Evolutionary conservation across 2,888 invertebrate genomes (phyloP).

Genomic region (Heliconius ismenius): DNA sequence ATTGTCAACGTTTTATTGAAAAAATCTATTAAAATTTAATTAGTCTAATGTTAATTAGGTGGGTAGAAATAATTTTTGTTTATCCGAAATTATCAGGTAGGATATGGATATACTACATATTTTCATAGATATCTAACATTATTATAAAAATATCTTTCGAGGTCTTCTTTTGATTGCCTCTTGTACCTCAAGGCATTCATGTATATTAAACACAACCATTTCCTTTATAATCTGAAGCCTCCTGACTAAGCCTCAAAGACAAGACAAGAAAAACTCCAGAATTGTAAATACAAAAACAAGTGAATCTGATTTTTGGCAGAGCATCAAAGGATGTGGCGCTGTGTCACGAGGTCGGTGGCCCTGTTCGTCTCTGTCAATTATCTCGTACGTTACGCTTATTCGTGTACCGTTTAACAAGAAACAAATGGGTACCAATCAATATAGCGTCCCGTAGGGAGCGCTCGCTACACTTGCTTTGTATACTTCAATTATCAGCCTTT

Average conservation of each 20-base stretch:
- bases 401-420: constrained; percentile 35
- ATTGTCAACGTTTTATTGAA: neutral
- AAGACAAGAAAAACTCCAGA: neutral
- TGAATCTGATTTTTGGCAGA: constrained; percentile 27
- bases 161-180: neutral
- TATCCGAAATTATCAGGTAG: too few relatives aligned
- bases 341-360: constrained; percentile 36
- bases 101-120: too few relatives aligned
- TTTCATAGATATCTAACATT: neutral
- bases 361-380: constrained; percentile 43
- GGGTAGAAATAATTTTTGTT: too few relatives aligned
- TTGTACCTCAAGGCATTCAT: neutral
- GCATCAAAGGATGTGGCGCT: constrained; percentile 29
- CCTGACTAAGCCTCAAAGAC: neutral
- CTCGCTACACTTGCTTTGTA: neutral
- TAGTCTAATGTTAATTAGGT: too few relatives aligned
- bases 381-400: constrained; percentile 38
- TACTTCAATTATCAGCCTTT: constrained; percentile 13
- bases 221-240: neutral
- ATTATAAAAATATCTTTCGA: neutral
- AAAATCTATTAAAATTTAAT: too few relatives aligned
- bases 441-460: constrained; percentile 22
- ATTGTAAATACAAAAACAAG: neutral
- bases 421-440: constrained; percentile 40
- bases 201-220: neutral